A percentile compares a stretch with the other conserved stretches of the same genome.
phyloP scores from a whole-genome alignment of 30 jellyfish, hydroid and myxozoan genomes.

The Aurelia aurita complex sp. Pacific region DNA sequence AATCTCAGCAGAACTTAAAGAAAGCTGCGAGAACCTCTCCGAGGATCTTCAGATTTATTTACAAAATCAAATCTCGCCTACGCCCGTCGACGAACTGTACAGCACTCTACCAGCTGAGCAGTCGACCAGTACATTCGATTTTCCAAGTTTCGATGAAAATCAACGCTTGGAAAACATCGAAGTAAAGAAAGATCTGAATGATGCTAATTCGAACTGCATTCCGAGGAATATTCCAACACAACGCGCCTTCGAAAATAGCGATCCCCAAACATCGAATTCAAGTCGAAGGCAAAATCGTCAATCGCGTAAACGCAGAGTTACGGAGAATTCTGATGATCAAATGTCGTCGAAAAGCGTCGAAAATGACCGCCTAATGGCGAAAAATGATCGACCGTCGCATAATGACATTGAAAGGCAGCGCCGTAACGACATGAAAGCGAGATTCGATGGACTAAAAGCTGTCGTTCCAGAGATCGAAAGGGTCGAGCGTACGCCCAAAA shows the following conservation, averaged over 20 bases:
- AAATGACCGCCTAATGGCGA: neutral
- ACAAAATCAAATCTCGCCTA: slow-evolving; percentile 70
- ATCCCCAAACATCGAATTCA: neutral
- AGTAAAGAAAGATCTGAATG: neutral
- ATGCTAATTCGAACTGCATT: neutral
- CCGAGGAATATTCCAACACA: neutral
- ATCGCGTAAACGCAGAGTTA: slow-evolving; percentile 7
- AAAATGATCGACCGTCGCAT: slow-evolving; percentile 50
- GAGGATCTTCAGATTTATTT: slow-evolving; percentile 69
- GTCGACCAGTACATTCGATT: slow-evolving; percentile 26
- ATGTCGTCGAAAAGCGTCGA: neutral
- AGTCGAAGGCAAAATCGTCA: neutral
- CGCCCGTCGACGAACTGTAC: slow-evolving; percentile 69
- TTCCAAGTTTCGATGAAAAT: slow-evolving; percentile 64
- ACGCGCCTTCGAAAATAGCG: neutral
- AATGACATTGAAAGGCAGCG: slow-evolving; percentile 80
- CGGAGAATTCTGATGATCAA: neutral
- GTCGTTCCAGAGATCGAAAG: slow-evolving; percentile 59
- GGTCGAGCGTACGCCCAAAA: slow-evolving; percentile 73
- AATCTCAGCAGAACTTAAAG: slow-evolving; percentile 11
- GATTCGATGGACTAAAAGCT: slow-evolving; percentile 64
- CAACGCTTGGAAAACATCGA: slow-evolving; percentile 39
- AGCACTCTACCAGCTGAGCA: slow-evolving; percentile 59
- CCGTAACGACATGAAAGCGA: slow-evolving; percentile 72
- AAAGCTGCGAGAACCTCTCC: slow-evolving; percentile 9